These are phyloP conservation scores for Gymnothorax reevesii DNA, from an alignment of 2,797 vertebrate species.

Conservation along the genomic window DNA sequence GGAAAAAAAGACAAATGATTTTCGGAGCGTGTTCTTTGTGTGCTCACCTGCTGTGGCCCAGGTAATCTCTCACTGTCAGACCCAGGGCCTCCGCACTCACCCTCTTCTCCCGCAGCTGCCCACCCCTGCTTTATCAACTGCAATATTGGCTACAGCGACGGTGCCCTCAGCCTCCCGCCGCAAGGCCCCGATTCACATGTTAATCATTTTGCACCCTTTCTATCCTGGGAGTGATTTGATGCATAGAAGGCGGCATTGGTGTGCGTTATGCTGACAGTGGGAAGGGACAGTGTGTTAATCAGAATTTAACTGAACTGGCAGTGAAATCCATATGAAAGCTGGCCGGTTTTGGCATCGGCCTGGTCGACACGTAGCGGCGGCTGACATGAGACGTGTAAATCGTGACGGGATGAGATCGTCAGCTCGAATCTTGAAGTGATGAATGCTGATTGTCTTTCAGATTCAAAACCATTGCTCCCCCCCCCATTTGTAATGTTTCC, in stretches of 20 bases:
- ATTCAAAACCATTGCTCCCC: no score
- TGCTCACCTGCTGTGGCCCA: conserved; percentile 1
- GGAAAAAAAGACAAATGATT: conserved; percentile 27
- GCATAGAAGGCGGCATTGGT: not conserved
- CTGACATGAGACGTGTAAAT: not conserved
- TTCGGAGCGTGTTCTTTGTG: conserved; percentile 1
- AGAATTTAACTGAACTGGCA: not conserved
- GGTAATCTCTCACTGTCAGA: conserved; percentile 27
- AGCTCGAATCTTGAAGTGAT: not conserved
- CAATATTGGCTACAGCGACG: not conserved
- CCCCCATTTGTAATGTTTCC: not conserved
- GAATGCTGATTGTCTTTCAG: not conserved
- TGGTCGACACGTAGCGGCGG: not conserved
- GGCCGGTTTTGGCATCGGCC: not conserved
- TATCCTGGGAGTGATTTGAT: not conserved
- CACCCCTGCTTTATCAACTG: not conserved
- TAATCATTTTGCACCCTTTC: conserved; percentile 2
- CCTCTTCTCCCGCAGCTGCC: not conserved
- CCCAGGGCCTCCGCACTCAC: not conserved
- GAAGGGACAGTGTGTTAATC: not conserved
- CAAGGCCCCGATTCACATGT: not conserved
- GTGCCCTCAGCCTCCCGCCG: not conserved
- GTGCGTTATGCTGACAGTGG: not conserved
- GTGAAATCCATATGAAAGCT: not conserved
- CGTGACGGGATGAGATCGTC: not conserved